A percentile compares a stretch with the other conserved stretches of the same genome.
Evolutionary conservation across 92 coral and sea anemone genomes (phyloP).

Genomic region (Anthopleura xanthogrammica): DNA sequence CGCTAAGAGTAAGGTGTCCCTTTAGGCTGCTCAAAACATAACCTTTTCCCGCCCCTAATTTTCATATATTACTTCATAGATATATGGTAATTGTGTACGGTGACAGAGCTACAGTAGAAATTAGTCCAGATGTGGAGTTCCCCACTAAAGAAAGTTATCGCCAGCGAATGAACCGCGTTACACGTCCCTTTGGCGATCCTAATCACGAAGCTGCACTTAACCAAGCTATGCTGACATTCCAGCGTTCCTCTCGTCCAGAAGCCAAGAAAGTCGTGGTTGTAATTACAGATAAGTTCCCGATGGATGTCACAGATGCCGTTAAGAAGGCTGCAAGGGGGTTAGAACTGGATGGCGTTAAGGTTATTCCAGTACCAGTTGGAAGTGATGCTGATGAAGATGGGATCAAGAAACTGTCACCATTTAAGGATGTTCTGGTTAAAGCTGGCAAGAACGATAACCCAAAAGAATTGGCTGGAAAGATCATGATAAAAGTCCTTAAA

Average conservation of each 20-base stretch:
- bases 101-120: slow-evolving; percentile 12
- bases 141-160: slow-evolving; percentile 41
- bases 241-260: slow-evolving; percentile 56
- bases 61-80: slow-evolving; percentile 3
- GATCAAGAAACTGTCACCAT: slow-evolving; percentile 54
- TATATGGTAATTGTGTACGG: slow-evolving; percentile 56
- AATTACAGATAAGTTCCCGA: slow-evolving; percentile 66
- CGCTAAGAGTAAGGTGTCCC: too few species aligned
- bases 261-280: slow-evolving; percentile 72
- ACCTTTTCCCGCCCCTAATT: background rate
- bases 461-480: slow-evolving; percentile 43
- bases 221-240: slow-evolving; percentile 56
- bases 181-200: slow-evolving; percentile 47
- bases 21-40: too few species aligned
- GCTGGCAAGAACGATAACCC: slow-evolving; percentile 46
- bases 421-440: slow-evolving; percentile 58
- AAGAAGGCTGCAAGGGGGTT: slow-evolving; percentile 56
- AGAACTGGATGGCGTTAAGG: slow-evolving; percentile 55
- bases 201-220: slow-evolving; percentile 58
- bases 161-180: slow-evolving; percentile 40
- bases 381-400: slow-evolving; percentile 51
- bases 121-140: slow-evolving; percentile 47
- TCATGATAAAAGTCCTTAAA: slow-evolving; percentile 59
- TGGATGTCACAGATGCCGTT: slow-evolving; percentile 33
- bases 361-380: slow-evolving; percentile 82